phyloP scores from a whole-genome alignment of 2,888 invertebrate genomes.

The Drosophila bunnanda region DNA sequence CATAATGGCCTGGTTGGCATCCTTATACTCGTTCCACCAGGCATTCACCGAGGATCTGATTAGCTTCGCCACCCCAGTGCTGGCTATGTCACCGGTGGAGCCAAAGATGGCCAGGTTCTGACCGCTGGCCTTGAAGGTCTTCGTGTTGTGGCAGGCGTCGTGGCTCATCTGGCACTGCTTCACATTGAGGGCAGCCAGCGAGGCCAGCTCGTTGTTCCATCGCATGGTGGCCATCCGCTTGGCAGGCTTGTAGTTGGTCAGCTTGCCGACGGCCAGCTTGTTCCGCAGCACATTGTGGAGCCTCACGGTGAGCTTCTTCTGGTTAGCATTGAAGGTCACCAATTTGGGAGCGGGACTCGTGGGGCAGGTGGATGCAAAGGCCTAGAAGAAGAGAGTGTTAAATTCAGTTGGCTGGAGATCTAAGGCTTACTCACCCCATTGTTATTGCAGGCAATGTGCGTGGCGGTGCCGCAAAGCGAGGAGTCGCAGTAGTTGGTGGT shows the following conservation, averaged over 20 bases:
- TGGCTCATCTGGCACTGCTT: conserved; percentile 66
- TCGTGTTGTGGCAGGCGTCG: conserved; percentile 76
- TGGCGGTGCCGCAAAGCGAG: conserved; percentile 33
- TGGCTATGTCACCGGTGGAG: not conserved
- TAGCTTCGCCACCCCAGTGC: conserved; percentile 34
- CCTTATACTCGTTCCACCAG: conserved; percentile 71
- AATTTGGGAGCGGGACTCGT: conserved; percentile 37
- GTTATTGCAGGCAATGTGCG: conserved; percentile 59
- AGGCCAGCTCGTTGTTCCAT: conserved; percentile 75
- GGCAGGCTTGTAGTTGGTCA: conserved; percentile 54
- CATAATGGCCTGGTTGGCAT: conserved; percentile 50
- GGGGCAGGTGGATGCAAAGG: conserved; percentile 47
- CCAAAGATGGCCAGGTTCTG: conserved; percentile 69
- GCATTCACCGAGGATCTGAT: conserved; percentile 23
- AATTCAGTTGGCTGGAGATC: not conserved
- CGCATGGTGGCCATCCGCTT: conserved; percentile 74
- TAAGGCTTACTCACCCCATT: conserved; percentile 39
- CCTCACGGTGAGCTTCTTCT: conserved; percentile 9
- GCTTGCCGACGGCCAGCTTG: conserved; percentile 57
- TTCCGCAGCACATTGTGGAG: conserved; percentile 54
- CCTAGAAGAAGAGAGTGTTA: conserved; percentile 7
- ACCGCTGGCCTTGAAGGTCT: conserved; percentile 63
- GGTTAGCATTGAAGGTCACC: not conserved
- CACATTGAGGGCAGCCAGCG: conserved; percentile 71
- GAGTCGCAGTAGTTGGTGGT: conserved; percentile 49